Base-by-base conservation (phyloP, 1,140 invertebrate genomes). In the Ditylenchus dipsaci region DNA sequence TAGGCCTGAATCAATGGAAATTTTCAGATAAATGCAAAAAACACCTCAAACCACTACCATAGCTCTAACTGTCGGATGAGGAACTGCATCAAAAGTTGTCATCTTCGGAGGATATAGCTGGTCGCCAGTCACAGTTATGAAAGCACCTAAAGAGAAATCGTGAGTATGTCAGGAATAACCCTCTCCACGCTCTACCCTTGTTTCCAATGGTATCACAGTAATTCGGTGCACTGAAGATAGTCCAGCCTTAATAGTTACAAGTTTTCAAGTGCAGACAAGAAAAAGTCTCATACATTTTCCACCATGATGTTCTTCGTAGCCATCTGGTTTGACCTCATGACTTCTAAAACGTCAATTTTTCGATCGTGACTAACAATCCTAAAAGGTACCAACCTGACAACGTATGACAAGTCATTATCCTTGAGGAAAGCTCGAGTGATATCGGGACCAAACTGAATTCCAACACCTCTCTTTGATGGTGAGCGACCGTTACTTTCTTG, bases 381-480 rank as follows among this genome's bases (percentile, higher is more conserved):
- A 13, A 43, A 5, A 71, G 27, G 53, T 8, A 70, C 43, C 61
- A 59, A 79, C 79, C 78, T 72, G 30, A 81, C 74, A 43, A 81
- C 73, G 68, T 83, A 82, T 19, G 72, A 38, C 29, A 82, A 61
- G n/a, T 71, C 79, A 62, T 83, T 82, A 0, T 71, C 60, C 42
- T 72, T 64, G 47, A 80, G 76, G 72, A 98, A 99, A 42, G 87
- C 86, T 70, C 89, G 85, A 0, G 95, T 98, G 0, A 99, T 90
- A 84, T 99, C 94, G 0, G 96, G 95, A 8, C 96, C 96, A 86
- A 99, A 99, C 84, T 98, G 95, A 76, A 94, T 90, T 23, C 95
- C 95, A 5, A 98, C 93, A 1, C 96, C 96, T 68, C 96, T 88
- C 85, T 97, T 97, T 72, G 93, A 96, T 0, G 92, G 90, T 0